phyloP scores from a whole-genome alignment of 2,113 vertebrate species.

The Nestor notabilis region DNA sequence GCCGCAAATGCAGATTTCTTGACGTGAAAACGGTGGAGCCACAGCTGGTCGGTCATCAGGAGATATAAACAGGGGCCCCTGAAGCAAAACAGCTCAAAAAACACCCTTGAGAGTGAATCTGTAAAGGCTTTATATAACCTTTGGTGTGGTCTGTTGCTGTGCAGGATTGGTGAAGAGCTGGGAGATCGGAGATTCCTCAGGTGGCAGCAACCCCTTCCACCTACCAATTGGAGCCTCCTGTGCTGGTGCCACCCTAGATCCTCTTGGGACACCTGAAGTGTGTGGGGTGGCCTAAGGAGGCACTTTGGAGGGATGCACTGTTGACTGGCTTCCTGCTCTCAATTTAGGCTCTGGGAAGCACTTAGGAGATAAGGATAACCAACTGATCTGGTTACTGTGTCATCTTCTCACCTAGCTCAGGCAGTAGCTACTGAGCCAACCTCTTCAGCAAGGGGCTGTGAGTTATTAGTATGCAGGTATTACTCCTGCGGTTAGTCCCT shows the following conservation, averaged over 20 bases:
- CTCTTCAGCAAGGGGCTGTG: background rate
- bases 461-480: background rate
- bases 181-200: background rate
- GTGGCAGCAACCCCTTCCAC: background rate
- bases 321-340: background rate
- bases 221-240: background rate
- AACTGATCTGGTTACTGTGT: background rate
- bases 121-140: background rate
- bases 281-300: background rate
- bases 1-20: background rate
- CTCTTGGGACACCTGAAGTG: background rate
- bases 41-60: background rate
- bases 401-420: background rate
- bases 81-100: background rate
- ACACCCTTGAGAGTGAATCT: accelerated
- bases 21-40: background rate
- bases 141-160: background rate
- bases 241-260: background rate
- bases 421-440: background rate
- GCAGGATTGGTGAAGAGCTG: background rate
- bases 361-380: accelerated
- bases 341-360: background rate
- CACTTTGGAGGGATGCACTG: background rate
- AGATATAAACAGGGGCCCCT: background rate
- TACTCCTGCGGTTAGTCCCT: background rate